Percentiles rank a stretch among this genome's conserved stretches.
Conservation (phyloP, 2,113 vertebrate genomes). For the Podocnemis expansa region DNA sequence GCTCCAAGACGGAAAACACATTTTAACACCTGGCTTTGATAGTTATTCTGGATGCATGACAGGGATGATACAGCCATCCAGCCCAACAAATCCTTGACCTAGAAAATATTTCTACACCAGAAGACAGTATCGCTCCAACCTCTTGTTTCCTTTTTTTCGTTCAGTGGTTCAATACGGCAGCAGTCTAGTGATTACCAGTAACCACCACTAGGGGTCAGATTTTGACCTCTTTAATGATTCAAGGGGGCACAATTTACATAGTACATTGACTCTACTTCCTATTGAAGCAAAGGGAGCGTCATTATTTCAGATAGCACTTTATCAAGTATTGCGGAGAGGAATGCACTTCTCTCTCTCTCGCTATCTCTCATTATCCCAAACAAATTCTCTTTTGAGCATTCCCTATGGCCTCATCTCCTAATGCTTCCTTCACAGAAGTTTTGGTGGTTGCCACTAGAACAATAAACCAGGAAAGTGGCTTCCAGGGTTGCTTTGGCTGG, state of each 20-base stretch:
- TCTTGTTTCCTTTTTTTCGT: too few species aligned
- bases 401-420: not conserved
- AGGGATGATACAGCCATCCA: not conserved
- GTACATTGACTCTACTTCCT: too few species aligned
- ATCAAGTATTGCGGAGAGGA: not conserved
- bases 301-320: not conserved
- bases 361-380: not conserved
- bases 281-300: not conserved
- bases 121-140: too few species aligned
- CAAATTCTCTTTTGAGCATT: not conserved
- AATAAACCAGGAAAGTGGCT: not conserved
- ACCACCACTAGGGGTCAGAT: not conserved
- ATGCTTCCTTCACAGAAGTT: not conserved
- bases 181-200: not conserved
- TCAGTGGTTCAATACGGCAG: not conserved
- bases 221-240: not conserved
- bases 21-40: not conserved
- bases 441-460: not conserved
- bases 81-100: not conserved
- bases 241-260: too few species aligned
- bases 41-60: not conserved
- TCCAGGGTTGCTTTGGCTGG: not conserved
- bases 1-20: not conserved
- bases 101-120: not conserved
- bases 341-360: not conserved